phyloP scores from a whole-genome alignment of 2,113 vertebrate species.

The Heteronetta atricapilla region DNA sequence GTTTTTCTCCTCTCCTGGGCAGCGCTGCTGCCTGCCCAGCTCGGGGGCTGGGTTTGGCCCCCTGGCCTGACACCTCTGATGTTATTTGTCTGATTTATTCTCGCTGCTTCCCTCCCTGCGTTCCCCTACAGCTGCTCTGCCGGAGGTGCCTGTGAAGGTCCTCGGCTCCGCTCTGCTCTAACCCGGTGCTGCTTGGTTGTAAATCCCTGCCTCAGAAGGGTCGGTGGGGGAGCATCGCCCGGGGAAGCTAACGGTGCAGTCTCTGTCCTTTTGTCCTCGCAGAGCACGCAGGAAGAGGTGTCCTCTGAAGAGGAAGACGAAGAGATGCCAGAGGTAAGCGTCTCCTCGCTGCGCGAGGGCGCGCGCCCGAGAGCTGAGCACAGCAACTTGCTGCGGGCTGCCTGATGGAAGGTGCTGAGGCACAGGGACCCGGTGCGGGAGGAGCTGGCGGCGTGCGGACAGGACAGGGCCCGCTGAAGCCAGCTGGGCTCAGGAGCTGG shows the following conservation, averaged over 20 bases:
- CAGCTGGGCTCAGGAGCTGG: not conserved
- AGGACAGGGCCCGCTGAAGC: not conserved
- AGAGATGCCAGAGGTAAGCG: constrained; percentile 81
- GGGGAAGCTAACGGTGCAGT: constrained; percentile 49
- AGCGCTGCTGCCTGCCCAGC: not conserved
- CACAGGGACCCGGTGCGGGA: accelerated
- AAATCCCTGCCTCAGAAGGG: accelerated
- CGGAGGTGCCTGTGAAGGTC: not conserved
- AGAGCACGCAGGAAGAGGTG: constrained; percentile 81
- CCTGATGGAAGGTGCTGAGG: accelerated
- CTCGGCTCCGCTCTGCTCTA: not conserved
- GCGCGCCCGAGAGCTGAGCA: not conserved
- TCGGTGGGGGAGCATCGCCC: not conserved
- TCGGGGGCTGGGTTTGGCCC: not conserved
- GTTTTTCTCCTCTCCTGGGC: not conserved
- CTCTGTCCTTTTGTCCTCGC: not conserved
- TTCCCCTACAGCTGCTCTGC: not conserved
- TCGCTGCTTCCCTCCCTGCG: not conserved
- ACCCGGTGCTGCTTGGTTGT: not conserved
- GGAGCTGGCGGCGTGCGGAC: not conserved
- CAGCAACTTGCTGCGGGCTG: not conserved
- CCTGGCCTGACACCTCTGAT: not conserved
- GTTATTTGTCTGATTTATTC: not conserved
- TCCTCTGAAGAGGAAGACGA: constrained; percentile 84
- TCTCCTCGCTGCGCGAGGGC: accelerated